Percentiles rank a stretch among this genome's conserved stretches.
phyloP scores from a whole-genome alignment of 2,797 vertebrate species.

The Cuniculus paca region DNA sequence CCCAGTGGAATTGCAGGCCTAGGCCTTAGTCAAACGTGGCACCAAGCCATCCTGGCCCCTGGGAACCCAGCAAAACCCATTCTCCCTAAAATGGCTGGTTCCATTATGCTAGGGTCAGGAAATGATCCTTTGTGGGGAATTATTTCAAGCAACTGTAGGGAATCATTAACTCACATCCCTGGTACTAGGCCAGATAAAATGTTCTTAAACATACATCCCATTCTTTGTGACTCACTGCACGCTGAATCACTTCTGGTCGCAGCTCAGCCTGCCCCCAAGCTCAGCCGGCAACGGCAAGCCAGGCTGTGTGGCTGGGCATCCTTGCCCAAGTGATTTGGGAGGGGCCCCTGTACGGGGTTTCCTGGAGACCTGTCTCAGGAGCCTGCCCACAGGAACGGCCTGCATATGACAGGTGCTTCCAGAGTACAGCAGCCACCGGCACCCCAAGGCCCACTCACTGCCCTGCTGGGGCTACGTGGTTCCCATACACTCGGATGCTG shows the following conservation, averaged over 20 bases:
- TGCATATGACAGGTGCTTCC: not conserved
- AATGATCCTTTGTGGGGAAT: conserved; percentile 85
- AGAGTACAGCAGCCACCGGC: not conserved
- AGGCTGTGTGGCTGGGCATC: not conserved
- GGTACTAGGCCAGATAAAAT: conserved; percentile 84
- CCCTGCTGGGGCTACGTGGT: not conserved
- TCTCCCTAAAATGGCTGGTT: conserved; percentile 81
- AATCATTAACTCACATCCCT: conserved; percentile 85
- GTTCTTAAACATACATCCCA: conserved; percentile 56
- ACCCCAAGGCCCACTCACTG: not conserved
- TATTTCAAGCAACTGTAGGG: conserved; percentile 87
- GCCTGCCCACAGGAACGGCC: not conserved
- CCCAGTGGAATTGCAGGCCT: conserved; percentile 63
- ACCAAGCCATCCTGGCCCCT: conserved; percentile 70
- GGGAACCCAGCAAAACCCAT: conserved; percentile 81
- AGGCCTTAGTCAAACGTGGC: conserved; percentile 64
- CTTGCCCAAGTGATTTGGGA: not conserved
- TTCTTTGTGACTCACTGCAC: conserved; percentile 76
- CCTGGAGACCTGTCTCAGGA: not conserved
- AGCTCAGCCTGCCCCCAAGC: not conserved
- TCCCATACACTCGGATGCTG: not conserved
- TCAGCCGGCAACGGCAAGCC: not conserved
- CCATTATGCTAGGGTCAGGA: conserved; percentile 84
- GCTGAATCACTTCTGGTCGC: not conserved
- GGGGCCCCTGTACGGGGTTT: not conserved